A percentile compares a stretch with the other conserved stretches of the same genome.
phyloP scores from a whole-genome alignment of 2,888 invertebrate genomes.

The Drosophila mercatorum region DNA sequence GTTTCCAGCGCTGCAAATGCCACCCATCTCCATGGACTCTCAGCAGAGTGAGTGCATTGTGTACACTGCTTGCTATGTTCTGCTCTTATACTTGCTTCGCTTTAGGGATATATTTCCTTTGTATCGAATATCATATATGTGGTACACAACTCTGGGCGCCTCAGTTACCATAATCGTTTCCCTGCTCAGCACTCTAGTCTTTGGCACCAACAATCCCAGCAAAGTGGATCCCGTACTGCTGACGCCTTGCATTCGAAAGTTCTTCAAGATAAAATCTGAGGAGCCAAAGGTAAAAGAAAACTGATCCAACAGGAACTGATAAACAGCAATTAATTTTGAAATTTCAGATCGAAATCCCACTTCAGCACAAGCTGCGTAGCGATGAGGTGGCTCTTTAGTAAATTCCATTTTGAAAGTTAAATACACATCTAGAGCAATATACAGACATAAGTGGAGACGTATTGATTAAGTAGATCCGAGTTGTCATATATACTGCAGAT shows the following conservation, averaged over 20 bases:
- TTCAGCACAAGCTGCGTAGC: conserved; percentile 59
- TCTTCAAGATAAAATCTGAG: conserved; percentile 36
- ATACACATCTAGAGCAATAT: background rate
- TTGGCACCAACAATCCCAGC: conserved; percentile 86
- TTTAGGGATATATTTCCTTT: conserved; percentile 84
- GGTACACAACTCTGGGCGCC: conserved; percentile 89
- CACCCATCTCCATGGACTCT: conserved; percentile 39
- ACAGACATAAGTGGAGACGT: background rate
- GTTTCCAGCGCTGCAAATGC: conserved; percentile 58
- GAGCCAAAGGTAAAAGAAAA: conserved; percentile 30
- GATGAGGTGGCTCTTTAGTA: conserved; percentile 78
- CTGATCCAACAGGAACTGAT: background rate
- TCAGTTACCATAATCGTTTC: conserved; percentile 86
- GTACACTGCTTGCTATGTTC: background rate
- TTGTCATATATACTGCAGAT: background rate
- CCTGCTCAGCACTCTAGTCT: conserved; percentile 72
- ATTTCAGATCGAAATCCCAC: conserved; percentile 68
- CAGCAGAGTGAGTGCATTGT: conserved; percentile 67
- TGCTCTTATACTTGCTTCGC: background rate
- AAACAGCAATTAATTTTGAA: background rate
- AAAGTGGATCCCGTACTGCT: conserved; percentile 87
- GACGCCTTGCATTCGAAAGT: conserved; percentile 86
- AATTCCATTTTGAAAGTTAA: background rate
- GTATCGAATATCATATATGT: conserved; percentile 91
- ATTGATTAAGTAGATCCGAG: no score